These are phyloP conservation scores for Drosophila ambigua DNA, from an alignment of 1,140 invertebrate species.

Conservation along the genomic window DNA sequence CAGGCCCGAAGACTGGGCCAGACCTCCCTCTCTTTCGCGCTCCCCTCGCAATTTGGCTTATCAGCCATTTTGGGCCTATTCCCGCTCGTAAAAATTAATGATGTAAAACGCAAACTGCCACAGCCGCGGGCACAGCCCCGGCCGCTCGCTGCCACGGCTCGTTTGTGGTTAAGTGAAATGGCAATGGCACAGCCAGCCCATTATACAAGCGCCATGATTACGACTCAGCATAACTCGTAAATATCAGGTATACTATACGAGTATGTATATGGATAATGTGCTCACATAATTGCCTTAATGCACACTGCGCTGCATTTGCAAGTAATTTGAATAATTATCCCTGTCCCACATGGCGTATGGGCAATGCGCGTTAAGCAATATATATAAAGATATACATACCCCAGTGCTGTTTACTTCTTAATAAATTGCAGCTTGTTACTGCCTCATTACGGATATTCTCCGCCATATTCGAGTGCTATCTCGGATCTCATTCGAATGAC, in stretches of 20 bases:
- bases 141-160: slow-evolving; percentile 60
- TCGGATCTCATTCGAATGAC: slow-evolving; percentile 14
- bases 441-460: slow-evolving; percentile 18
- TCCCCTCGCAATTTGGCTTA: slow-evolving; percentile 44
- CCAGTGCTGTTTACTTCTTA: slow-evolving; percentile 32
- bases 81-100: slow-evolving; percentile 79
- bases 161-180: slow-evolving; percentile 81
- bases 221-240: slow-evolving; percentile 59
- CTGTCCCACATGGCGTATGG: slow-evolving; percentile 70
- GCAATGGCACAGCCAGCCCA: slow-evolving; percentile 60
- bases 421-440: slow-evolving; percentile 51
- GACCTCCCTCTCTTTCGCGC: background rate
- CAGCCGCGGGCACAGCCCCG: slow-evolving; percentile 38
- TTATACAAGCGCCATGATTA: slow-evolving; percentile 54
- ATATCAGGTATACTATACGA: slow-evolving; percentile 29
- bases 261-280: slow-evolving; percentile 31
- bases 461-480: slow-evolving; percentile 11
- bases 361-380: slow-evolving; percentile 50
- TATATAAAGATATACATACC: slow-evolving; percentile 31
- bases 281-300: slow-evolving; percentile 71
- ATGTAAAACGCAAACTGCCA: slow-evolving; percentile 78
- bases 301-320: slow-evolving; percentile 55
- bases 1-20: slow-evolving; percentile 20
- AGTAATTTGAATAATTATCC: slow-evolving; percentile 73
- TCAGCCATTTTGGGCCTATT: slow-evolving; percentile 80